Evolutionary conservation across 2,113 vertebrate genomes (phyloP).

Genomic region (Rhodinocichla rosea): DNA sequence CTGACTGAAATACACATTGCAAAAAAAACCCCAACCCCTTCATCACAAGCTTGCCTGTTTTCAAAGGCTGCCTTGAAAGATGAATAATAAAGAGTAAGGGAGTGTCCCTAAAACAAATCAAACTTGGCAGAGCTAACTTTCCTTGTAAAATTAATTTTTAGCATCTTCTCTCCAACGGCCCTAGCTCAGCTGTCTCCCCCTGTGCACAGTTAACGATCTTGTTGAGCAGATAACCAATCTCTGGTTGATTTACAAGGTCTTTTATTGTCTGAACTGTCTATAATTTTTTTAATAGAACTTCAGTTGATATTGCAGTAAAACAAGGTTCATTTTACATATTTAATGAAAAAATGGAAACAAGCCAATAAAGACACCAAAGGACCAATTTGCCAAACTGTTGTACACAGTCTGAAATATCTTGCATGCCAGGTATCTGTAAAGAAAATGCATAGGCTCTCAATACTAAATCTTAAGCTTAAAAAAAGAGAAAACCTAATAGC

Average conservation of each 20-base stretch:
- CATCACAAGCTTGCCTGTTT: background rate
- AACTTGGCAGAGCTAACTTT: slow-evolving; percentile 34
- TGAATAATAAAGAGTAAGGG: slow-evolving; percentile 19
- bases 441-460: background rate
- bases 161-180: background rate
- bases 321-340: slow-evolving; percentile 45
- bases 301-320: slow-evolving; percentile 39
- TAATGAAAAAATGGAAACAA: slow-evolving; percentile 57
- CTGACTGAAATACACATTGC: background rate
- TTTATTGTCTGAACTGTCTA: slow-evolving; percentile 56
- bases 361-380: slow-evolving; percentile 37
- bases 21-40: background rate
- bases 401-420: background rate
- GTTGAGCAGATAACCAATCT: slow-evolving; percentile 56
- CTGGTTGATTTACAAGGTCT: slow-evolving; percentile 54
- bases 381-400: slow-evolving; percentile 24
- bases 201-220: slow-evolving; percentile 43
- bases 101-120: slow-evolving; percentile 36
- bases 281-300: slow-evolving; percentile 44
- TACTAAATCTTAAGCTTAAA: background rate
- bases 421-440: background rate
- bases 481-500: background rate
- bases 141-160: slow-evolving; percentile 51
- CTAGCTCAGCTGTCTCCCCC: slow-evolving; percentile 45
- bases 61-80: background rate